Evolutionary conservation across 2,113 vertebrate genomes (phyloP), one percentile per base, ranked within the genome.

Genomic region (Albula goreensis): DNA sequence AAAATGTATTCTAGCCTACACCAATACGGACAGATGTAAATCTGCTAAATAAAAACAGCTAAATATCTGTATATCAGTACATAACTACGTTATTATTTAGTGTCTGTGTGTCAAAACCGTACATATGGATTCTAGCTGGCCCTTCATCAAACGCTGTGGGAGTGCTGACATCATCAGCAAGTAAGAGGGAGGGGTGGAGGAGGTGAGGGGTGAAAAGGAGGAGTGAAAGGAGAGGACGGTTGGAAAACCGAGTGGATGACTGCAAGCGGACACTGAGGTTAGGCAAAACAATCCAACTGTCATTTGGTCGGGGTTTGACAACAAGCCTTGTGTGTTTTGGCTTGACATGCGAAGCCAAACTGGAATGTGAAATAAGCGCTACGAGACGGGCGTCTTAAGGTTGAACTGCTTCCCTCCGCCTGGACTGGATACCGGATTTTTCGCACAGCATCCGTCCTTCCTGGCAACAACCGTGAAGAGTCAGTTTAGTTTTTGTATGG

Each of bases 151-250:
- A 17, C 31, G 17, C 50, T 79, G 74, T 78, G 83, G 50, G 51
- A 25, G 60, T 83, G 84, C 66, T 83, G 86, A 92, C 87, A 90
- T 93, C 89, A 93, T 12, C 83, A 50, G 90, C 85, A 90, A 9
- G 89, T 90, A 86, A 88, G 83, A 86, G 77, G 79, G 87, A 50
- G 90, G 90, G 85, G 85, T 53, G 85, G 79, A 25, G 63, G 82
- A 86, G 70, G 79, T 86, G 86, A 83, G 91, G 92, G 81, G 25
- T 83, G 60, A 41, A 15, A 49, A 17, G 50, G 83, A 82, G 51
- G 48, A 63, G 79, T 50, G 83, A 56, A 82, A 52, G 25, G 41
- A 50, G 63, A 49, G 22, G 1, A 86, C 25, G 82, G 17, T 12
- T 31, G 60, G 57, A 66, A 85, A 85, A 31, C n/a, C 70, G 51